Conservation (phyloP, 92 coral and sea anemone species). For the Paramuricea clavata region DNA sequence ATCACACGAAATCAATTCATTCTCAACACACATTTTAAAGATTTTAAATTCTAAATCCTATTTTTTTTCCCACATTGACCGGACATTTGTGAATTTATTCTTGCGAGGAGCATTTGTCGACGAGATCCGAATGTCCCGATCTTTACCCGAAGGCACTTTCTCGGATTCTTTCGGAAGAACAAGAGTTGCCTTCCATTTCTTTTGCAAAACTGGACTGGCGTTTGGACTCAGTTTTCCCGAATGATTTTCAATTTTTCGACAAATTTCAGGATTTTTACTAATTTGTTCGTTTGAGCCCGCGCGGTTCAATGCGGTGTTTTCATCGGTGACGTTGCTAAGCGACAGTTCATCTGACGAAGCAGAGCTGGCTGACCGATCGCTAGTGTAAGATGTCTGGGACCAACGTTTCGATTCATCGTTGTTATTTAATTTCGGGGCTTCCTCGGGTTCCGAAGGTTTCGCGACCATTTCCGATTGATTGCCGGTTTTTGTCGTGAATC, state of each 20-base stretch:
- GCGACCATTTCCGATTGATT: conserved; percentile 19
- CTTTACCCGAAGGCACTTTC: conserved; percentile 19
- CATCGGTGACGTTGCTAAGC: background rate
- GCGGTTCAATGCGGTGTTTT: conserved; percentile 6
- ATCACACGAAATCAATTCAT: background rate
- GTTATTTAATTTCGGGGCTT: conserved; percentile 27
- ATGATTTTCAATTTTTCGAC: conserved; percentile 27
- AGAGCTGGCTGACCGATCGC: conserved; percentile 44
- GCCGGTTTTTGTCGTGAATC: conserved; percentile 5
- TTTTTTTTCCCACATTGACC: conserved; percentile 53
- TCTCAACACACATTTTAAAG: background rate
- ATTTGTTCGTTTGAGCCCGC: background rate
- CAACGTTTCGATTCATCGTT: conserved; percentile 43
- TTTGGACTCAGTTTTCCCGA: conserved; percentile 1
- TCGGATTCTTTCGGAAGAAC: conserved; percentile 35
- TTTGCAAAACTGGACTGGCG: conserved; percentile 36
- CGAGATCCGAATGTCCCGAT: conserved; percentile 29
- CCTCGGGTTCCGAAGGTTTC: conserved; percentile 32
- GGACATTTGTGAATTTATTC: conserved; percentile 37
- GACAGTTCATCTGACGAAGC: conserved; percentile 38
- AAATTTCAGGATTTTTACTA: background rate
- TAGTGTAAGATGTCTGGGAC: conserved; percentile 33
- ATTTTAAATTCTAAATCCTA: conserved; percentile 5
- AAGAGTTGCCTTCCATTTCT: conserved; percentile 35
- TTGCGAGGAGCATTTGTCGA: conserved; percentile 20